Evolutionary conservation across 2,888 invertebrate genomes (phyloP), one percentile per base, ranked within the genome.

Genomic region (Apamea monoglypha): DNA sequence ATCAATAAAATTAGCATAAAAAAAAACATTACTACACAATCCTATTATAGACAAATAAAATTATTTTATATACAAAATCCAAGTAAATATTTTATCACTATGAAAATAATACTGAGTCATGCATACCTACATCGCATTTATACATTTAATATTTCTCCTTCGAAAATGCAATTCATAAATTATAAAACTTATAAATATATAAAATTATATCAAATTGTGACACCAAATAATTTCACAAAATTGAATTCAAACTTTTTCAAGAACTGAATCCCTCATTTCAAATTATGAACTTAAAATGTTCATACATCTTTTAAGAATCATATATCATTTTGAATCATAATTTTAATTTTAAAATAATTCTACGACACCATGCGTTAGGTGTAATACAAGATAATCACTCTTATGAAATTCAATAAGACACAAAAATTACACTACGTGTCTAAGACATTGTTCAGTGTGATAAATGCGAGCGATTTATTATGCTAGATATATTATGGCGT

Each of bases 61-160:
- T 76, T 79, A 84, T 81, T 74, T 66, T 81, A 86, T 86, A 83
- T 76, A 81, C 78, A 87, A 69, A 78, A 53, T 80, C 67, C 47
- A 79, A 70, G 70, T 79, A 82, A 76, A 78, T 76, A 79, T 67
- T 78, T 73, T 84, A 89, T 87, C 89, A 90, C 90, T 89, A 87
- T 80, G 74, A 86, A 88, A 88, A 89, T 92, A 94, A 94, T 94
- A 94, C 94, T 94, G 94, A 89, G 90, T 82, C 91, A 90, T 91
- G 87, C 90, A 89, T 84, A 85, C 25, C 56, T n/a, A 56, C 85
- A 84, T 76, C 73, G 73, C 82, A 81, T 72, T 87, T 80, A 71
- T 67, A 80, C 68, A 74, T 76, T 56, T 68, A 64, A 67, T 71
- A 25, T 53, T 44, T 72, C 66, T 36, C 16, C 73, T 67, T 73